Conservation (phyloP, 2,888 invertebrate species). For the Vesta saturnalis region DNA sequence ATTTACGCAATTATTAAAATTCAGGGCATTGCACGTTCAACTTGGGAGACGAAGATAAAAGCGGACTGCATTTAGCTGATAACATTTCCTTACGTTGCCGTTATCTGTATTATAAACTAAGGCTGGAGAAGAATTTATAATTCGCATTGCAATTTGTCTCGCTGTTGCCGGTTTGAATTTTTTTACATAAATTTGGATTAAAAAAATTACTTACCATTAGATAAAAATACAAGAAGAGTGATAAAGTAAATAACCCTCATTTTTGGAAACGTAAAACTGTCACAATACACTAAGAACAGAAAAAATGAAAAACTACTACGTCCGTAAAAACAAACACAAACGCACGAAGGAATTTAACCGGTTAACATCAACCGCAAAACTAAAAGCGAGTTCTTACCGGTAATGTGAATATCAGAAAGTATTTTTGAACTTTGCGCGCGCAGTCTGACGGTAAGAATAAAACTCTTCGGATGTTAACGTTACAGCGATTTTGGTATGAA, state of each 20-base stretch:
- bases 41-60: too few relatives aligned
- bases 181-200: too few relatives aligned
- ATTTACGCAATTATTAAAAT: neutral
- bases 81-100: too few relatives aligned
- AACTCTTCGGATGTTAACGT: neutral
- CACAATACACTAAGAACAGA: neutral
- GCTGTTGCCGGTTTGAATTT: too few relatives aligned
- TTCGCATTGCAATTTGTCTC: too few relatives aligned
- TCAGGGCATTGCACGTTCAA: too few relatives aligned
- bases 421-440: conserved; percentile 1
- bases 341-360: conserved; percentile 1
- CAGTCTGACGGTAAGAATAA: neutral
- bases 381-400: neutral
- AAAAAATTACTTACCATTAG: too few relatives aligned
- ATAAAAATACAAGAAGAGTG: neutral
- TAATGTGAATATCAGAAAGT: neutral
- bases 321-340: neutral
- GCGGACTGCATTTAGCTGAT: too few relatives aligned
- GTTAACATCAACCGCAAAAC: neutral
- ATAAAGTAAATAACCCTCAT: neutral
- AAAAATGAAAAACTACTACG: neutral
- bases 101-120: too few relatives aligned
- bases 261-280: neutral
- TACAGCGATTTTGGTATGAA: neutral
- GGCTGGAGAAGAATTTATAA: too few relatives aligned